These are phyloP conservation scores for Erynnis tages DNA, from an alignment of 2,888 invertebrate genomes.

Conservation along the genomic window DNA sequence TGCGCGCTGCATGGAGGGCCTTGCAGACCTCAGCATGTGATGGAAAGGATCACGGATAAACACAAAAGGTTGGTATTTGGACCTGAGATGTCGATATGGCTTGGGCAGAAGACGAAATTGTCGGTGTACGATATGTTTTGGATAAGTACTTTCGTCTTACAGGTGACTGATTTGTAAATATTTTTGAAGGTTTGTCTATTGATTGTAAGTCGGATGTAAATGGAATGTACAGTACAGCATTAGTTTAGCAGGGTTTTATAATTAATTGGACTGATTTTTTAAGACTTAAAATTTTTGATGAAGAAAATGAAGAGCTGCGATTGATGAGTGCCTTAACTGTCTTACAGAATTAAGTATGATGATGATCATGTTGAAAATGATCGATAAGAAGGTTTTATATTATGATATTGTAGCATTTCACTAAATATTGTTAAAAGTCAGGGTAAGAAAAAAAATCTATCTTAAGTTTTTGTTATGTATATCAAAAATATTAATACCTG, in stretches of 20 bases:
- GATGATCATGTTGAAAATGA: no score
- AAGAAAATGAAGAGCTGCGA: background rate
- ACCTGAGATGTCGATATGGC: constrained; percentile 1
- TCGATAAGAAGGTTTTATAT: no score
- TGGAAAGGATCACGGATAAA: constrained; percentile 15
- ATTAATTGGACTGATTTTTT: constrained; percentile 13
- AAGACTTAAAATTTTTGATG: constrained; percentile 7
- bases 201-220: background rate
- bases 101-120: background rate
- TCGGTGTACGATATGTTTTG: background rate
- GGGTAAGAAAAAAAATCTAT: no score
- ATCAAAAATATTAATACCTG: no score
- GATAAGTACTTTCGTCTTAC: background rate
- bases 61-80: background rate
- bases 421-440: no score
- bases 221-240: background rate
- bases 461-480: no score
- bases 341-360: background rate
- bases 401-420: no score
- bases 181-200: background rate
- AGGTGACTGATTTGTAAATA: constrained; percentile 13
- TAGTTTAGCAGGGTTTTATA: background rate
- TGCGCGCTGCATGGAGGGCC: constrained; percentile 29
- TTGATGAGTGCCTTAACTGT: background rate
- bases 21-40: constrained; percentile 26